These are phyloP conservation scores for Brachirus orientalis DNA, from an alignment of 2,113 vertebrate species.

Conservation along the genomic window DNA sequence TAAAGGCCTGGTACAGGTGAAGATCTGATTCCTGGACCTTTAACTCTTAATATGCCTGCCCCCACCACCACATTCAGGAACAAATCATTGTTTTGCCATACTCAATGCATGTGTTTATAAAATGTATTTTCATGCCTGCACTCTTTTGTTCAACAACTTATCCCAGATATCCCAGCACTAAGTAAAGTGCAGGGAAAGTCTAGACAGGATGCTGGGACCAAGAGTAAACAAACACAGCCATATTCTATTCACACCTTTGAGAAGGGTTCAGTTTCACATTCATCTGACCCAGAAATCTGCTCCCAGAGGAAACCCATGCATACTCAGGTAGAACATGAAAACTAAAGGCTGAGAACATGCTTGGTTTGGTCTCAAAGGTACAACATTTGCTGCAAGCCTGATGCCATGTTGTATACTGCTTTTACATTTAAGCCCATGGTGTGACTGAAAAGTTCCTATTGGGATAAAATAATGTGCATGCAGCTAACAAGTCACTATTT, in stretches of 20 bases:
- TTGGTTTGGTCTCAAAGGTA: background rate
- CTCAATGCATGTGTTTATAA: background rate
- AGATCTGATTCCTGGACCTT: constrained; percentile 23
- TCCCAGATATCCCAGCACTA: background rate
- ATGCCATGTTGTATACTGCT: background rate
- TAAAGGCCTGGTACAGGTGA: constrained; percentile 45
- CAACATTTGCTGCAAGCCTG: background rate
- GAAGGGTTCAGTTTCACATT: constrained; percentile 7
- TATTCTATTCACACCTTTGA: constrained; percentile 2
- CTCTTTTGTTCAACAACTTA: background rate
- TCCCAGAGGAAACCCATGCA: background rate
- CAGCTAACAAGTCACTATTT: background rate
- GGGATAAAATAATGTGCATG: no score
- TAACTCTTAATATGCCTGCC: constrained; percentile 19
- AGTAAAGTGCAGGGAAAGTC: background rate
- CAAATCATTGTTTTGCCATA: background rate
- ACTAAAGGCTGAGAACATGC: background rate
- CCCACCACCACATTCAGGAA: constrained; percentile 8
- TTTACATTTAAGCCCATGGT: background rate
- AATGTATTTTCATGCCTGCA: background rate
- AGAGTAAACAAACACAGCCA: background rate
- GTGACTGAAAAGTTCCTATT: background rate
- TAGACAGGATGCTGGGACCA: background rate
- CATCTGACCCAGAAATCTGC: constrained; percentile 16
- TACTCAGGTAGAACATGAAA: background rate